These are phyloP conservation scores for Amblyopsis rosae DNA, from an alignment of 2,113 vertebrate genomes.

Conservation along the genomic window DNA sequence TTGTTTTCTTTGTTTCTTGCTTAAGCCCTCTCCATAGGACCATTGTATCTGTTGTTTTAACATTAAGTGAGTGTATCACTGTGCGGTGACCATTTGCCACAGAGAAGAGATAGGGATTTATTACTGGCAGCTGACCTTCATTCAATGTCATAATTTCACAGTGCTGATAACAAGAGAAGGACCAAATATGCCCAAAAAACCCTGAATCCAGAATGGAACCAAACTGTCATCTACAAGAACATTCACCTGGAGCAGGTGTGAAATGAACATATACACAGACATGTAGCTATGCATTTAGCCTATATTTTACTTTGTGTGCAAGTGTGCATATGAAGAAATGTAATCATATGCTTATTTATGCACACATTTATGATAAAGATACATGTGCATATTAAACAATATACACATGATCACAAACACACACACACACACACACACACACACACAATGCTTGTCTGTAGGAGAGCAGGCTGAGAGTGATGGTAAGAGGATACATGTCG, in stretches of 20 bases:
- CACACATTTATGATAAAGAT: background rate
- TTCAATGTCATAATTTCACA: slow-evolving; percentile 69
- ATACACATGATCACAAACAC: background rate
- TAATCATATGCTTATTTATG: background rate
- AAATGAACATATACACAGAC: slow-evolving; percentile 2
- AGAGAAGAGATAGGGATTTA: slow-evolving; percentile 3
- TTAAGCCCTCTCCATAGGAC: background rate
- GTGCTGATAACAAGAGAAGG: slow-evolving; percentile 94
- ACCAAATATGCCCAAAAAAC: slow-evolving; percentile 95
- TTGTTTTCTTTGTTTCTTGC: too few relatives aligned
- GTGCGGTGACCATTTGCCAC: slow-evolving; percentile 39
- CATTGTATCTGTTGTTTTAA: slow-evolving; percentile 37
- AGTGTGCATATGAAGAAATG: background rate
- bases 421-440: slow-evolving; percentile 9
- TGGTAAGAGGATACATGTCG: too few relatives aligned
- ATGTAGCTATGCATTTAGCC: background rate
- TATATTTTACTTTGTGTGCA: background rate
- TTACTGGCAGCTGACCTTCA: slow-evolving; percentile 28
- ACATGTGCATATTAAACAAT: background rate
- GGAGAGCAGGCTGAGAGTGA: too few relatives aligned
- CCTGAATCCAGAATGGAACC: slow-evolving; percentile 98
- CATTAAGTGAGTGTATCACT: slow-evolving; percentile 26
- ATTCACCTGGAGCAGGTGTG: slow-evolving; percentile 95
- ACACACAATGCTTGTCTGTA: background rate
- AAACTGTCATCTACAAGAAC: slow-evolving; percentile 99